Base-by-base conservation (phyloP, 2,797 vertebrate genomes). In the Micropoecilia bifurca region DNA sequence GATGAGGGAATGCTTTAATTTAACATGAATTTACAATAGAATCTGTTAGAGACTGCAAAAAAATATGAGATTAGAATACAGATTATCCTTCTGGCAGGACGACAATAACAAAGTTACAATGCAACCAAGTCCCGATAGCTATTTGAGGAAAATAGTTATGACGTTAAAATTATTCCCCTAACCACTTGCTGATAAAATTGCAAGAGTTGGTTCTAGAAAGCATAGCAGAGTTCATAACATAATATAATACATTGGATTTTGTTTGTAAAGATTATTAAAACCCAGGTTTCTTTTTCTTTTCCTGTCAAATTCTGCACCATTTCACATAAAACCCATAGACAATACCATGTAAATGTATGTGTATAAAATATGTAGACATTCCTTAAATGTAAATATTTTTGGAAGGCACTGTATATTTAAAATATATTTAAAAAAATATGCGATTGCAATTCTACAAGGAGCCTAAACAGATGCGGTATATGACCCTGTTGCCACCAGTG, bases 401-500 rank as follows among this genome's bases (percentile, higher is more conserved):
- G 10, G 7, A 8, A 71, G 25, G 13, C 43, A 18, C 68, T 71
- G 13, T 71, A 46, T n/a, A n/a, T 46, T 16, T 71, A 46, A 71
- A 45, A 71, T 3, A 45, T 28, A n/a, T 41, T 8, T 41, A 0
- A 0, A 3, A 45, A 71, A 28, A 71, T 69, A 45, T 45, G 25
- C 8, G 43, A 71, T 43, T 41, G 71, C 83, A 80, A 78, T 81
- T 39, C 73, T n/a, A 41, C 22, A 80, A 36, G 75, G 48, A 79
- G 76, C 75, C 53, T 83, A 75, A 48, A 46, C 75, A 83, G 50
- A 48, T 76, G 47, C 36, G 47, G 80, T 76, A 45, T 74, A 48
- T 76, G 48, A 59, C 80, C 82, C 89, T 83, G 61, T 78, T 83
- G 71, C 80, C 86, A 74, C 86, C 83, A 71, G 81, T 78, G 79